Evolutionary conservation across 1,140 invertebrate genomes (phyloP).

Genomic region (Atta cephalotes): DNA sequence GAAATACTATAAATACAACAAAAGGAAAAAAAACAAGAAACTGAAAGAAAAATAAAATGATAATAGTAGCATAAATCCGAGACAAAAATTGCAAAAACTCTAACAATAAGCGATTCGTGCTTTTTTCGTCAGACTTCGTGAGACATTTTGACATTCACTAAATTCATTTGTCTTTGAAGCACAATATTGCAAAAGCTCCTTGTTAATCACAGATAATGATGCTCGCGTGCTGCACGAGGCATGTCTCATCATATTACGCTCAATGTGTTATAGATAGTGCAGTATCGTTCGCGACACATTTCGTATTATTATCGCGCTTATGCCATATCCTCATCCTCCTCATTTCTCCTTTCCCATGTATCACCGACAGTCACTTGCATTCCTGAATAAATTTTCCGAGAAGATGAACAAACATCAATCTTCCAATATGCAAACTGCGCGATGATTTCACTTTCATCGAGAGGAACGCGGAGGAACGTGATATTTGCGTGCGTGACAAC

Average conservation of each 20-base stretch:
- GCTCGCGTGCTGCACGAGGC: conserved; percentile 24
- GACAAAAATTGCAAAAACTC: neutral
- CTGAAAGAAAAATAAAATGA: too few relatives aligned
- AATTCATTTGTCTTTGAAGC: neutral
- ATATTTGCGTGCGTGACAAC: conserved; percentile 27
- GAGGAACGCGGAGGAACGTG: neutral
- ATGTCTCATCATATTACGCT: conserved; percentile 19
- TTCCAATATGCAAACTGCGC: neutral
- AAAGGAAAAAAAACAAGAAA: too few relatives aligned
- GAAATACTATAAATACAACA: too few relatives aligned
- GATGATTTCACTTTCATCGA: conserved; percentile 49
- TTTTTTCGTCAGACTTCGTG: neutral
- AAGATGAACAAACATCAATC: conserved; percentile 51
- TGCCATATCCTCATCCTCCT: neutral
- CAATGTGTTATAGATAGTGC: conserved; percentile 22
- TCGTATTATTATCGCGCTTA: conserved; percentile 18
- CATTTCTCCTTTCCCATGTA: neutral
- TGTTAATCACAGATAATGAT: conserved; percentile 20
- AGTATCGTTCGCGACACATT: conserved; percentile 24
- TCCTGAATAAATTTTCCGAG: conserved; percentile 59
- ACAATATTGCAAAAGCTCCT: neutral
- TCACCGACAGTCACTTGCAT: neutral
- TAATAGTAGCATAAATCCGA: neutral
- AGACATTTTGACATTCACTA: neutral
- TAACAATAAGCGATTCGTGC: too few relatives aligned